Conservation (phyloP, 2,888 invertebrate species). For the Ichneumon xanthorius region DNA sequence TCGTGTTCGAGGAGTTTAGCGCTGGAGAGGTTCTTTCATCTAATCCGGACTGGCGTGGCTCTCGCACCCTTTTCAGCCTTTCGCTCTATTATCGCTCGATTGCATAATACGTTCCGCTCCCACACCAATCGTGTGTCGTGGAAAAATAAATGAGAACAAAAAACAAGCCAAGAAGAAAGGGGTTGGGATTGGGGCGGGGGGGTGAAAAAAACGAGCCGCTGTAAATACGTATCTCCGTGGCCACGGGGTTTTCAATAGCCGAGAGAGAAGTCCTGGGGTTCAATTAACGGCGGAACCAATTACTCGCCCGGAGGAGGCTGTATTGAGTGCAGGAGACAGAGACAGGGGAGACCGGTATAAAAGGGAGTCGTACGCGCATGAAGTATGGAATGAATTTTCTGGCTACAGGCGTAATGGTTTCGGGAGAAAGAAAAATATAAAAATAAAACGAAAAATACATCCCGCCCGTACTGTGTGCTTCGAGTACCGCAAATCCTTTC, state of each 20-base stretch:
- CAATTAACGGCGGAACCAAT: constrained; percentile 74
- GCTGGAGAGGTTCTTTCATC: constrained; percentile 24
- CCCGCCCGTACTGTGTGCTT: not conserved
- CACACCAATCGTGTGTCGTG: constrained; percentile 31
- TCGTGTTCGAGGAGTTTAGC: constrained; percentile 45
- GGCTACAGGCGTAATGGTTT: constrained; percentile 7
- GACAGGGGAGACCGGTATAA: constrained; percentile 13
- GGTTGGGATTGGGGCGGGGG: constrained; percentile 19
- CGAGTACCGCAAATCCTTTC: constrained; percentile 32
- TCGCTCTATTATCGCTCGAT: constrained; percentile 29
- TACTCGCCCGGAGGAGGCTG: constrained; percentile 64
- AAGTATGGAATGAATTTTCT: constrained; percentile 35
- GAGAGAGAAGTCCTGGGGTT: constrained; percentile 58
- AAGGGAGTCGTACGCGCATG: constrained; percentile 28
- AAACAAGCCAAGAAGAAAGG: constrained; percentile 39
- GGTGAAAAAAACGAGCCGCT: constrained; percentile 47
- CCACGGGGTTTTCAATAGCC: constrained; percentile 59
- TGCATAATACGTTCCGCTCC: constrained; percentile 34
- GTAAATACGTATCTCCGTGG: constrained; percentile 42
- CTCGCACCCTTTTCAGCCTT: constrained; percentile 15
- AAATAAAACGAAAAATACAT: constrained; percentile 11
- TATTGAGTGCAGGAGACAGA: constrained; percentile 28
- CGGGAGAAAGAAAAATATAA: constrained; percentile 10
- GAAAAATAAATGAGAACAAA: constrained; percentile 27
- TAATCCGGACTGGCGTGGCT: constrained; percentile 16